Evolutionary conservation across 2,797 vertebrate species (phyloP).

Genomic region (Microctenopoma lineatum): DNA sequence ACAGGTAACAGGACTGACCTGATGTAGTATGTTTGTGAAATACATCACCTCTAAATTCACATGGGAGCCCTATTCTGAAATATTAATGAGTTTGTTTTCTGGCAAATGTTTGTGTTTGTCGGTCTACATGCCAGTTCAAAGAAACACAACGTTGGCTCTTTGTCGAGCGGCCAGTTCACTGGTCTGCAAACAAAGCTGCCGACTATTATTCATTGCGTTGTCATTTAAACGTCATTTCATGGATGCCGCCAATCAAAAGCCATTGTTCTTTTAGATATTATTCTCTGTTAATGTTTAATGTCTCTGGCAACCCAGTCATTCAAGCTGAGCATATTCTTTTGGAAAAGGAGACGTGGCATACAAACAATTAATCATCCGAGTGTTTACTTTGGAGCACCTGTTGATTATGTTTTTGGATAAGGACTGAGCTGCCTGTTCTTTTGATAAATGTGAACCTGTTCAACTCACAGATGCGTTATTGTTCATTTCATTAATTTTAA

Average conservation of each 20-base stretch:
- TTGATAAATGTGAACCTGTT: constrained; percentile 44
- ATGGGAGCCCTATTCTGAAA: constrained; percentile 72
- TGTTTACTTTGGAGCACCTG: constrained; percentile 73
- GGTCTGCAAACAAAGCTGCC: constrained; percentile 72
- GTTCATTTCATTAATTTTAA: constrained; percentile 15
- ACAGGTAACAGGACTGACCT: constrained; percentile 58
- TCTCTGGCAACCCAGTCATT: constrained; percentile 38
- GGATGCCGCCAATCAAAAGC: constrained; percentile 69
- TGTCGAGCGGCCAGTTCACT: constrained; percentile 48
- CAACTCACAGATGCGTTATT: constrained; percentile 8
- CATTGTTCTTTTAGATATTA: constrained; percentile 63
- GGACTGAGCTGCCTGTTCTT: constrained; percentile 32
- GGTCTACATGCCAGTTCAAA: constrained; percentile 75
- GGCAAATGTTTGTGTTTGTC: constrained; percentile 77
- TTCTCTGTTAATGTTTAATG: constrained; percentile 75
- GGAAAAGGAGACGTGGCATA: constrained; percentile 49
- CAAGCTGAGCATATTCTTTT: constrained; percentile 36
- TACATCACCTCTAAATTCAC: constrained; percentile 67
- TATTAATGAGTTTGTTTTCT: constrained; percentile 73
- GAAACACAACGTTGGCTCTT: constrained; percentile 55
- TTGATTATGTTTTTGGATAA: constrained; percentile 57
- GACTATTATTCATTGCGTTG: constrained; percentile 73
- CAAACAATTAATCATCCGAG: constrained; percentile 65
- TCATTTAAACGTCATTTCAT: constrained; percentile 70
- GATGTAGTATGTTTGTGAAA: constrained; percentile 50